Conservation (phyloP, 2,888 invertebrate species). For the Volucella zonaria region DNA sequence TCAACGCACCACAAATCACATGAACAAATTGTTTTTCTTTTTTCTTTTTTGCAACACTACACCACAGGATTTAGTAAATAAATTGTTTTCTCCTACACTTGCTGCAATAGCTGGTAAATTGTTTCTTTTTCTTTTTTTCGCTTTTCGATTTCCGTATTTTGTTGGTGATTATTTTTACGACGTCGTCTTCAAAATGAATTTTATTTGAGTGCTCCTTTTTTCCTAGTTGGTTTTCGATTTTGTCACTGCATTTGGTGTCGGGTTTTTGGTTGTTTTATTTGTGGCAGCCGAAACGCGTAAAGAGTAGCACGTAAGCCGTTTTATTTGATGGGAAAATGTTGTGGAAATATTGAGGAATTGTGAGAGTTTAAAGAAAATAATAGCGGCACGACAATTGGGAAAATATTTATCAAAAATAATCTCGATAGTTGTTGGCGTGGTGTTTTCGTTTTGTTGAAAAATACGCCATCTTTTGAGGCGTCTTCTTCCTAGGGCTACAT, state of each 20-base stretch:
- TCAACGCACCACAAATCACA: background rate
- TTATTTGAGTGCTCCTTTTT: constrained; percentile 39
- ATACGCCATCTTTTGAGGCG: constrained; percentile 81
- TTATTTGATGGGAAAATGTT: constrained; percentile 14
- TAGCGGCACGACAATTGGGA: constrained; percentile 39
- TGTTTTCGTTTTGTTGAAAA: constrained; percentile 76
- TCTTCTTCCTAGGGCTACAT: constrained; percentile 74
- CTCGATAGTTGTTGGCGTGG: constrained; percentile 69
- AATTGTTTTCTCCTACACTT: constrained; percentile 27
- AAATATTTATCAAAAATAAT: constrained; percentile 73
- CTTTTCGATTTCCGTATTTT: background rate
- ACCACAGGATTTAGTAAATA: background rate
- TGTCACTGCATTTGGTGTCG: constrained; percentile 40
- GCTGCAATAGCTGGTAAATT: background rate
- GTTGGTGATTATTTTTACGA: constrained; percentile 42
- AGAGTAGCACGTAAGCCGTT: background rate
- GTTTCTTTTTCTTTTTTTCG: background rate
- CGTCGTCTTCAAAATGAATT: constrained; percentile 40
- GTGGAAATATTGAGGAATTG: constrained; percentile 15
- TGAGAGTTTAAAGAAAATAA: constrained; percentile 18
- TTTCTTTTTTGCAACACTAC: background rate
- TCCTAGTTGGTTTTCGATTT: constrained; percentile 16
- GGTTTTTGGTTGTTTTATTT: background rate
- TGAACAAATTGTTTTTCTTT: background rate
- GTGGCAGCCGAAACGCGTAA: constrained; percentile 28